Evolutionary conservation across 2,888 invertebrate species (phyloP), one percentile per base, ranked within the genome.

Genomic region (Cataglyphis rosenhaueri): DNA sequence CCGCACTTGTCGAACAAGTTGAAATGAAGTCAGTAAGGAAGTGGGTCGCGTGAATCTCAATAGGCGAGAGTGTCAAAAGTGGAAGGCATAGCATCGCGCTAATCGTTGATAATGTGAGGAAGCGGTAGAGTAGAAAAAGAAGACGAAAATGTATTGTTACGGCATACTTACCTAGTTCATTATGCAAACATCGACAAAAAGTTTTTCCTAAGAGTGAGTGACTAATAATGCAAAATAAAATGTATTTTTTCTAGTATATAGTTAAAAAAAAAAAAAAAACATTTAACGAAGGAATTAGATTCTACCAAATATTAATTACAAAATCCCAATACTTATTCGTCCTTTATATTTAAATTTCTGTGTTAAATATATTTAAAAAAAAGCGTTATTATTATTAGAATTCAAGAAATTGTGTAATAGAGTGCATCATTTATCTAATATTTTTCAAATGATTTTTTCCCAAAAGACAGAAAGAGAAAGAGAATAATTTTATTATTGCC

Each of bases 41-140:
- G 78, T 59, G 41, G 76, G 76, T 55, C 78, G 61, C 44, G 57
- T 0, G 35, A 48, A 71, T 84, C 41, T 70, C 70, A 70, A 78
- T 59, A 70, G 59, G 0, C 76, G 66, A 78, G 57, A 59, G 41
- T 65, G 70, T 76, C 25, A 84, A 62, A 38, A 64, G 79, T 82
- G 52, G 65, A 76, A 84, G 71, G 25, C 76, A 25, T n/a, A n/a
- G n/a, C 44, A 18, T 29, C 18, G 21, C 29, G 8, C 21, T 25
- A 52, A 52, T 65, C n/a, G 12, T 55, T 57, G 57, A 44, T 10
- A 10, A 21, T 70, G 1, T 8, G 35, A 29, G 12, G 29, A 35
- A 48, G 35, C n/a, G 10, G 0, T 3, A 0, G 8, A 21, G 3
- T n/a, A 41, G 5, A 15, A 32, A 18, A 44, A 41, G 44, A 57